These are phyloP conservation scores for Philotrypesis tridentata DNA, from an alignment of 1,140 invertebrate species.

Conservation along the genomic window DNA sequence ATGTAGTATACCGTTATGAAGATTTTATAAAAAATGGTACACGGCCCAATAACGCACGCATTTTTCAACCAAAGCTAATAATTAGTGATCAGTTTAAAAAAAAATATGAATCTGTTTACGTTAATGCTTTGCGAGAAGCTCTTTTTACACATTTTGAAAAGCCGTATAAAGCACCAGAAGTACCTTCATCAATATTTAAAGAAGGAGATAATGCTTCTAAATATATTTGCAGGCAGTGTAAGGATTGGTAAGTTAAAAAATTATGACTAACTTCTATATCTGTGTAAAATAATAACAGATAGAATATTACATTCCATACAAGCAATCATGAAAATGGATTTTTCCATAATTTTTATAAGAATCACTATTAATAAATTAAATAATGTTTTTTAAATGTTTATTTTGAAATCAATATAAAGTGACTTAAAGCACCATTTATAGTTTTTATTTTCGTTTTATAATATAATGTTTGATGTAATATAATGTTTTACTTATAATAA, in stretches of 20 bases:
- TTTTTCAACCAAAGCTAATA: conserved; percentile 54
- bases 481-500: too few relatives aligned
- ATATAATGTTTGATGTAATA: too few relatives aligned
- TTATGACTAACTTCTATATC: not conserved
- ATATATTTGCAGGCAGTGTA: conserved; percentile 63
- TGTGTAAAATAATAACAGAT: too few relatives aligned
- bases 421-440: too few relatives aligned
- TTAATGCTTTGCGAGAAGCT: conserved; percentile 58
- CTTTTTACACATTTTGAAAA: conserved; percentile 56
- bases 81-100: conserved; percentile 57
- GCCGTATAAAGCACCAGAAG: conserved; percentile 59
- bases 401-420: too few relatives aligned
- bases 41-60: not conserved
- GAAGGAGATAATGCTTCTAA: conserved; percentile 50
- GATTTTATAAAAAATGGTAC: not conserved
- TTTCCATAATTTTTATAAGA: too few relatives aligned
- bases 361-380: too few relatives aligned
- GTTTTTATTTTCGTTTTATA: too few relatives aligned
- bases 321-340: too few relatives aligned
- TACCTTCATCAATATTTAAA: conserved; percentile 54
- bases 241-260: conserved; percentile 61
- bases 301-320: too few relatives aligned
- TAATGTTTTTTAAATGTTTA: too few relatives aligned
- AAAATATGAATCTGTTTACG: conserved; percentile 59
- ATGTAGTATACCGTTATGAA: not conserved